These are phyloP conservation scores for Gobio gobio DNA, from an alignment of 2,113 vertebrate genomes.

Conservation along the genomic window DNA sequence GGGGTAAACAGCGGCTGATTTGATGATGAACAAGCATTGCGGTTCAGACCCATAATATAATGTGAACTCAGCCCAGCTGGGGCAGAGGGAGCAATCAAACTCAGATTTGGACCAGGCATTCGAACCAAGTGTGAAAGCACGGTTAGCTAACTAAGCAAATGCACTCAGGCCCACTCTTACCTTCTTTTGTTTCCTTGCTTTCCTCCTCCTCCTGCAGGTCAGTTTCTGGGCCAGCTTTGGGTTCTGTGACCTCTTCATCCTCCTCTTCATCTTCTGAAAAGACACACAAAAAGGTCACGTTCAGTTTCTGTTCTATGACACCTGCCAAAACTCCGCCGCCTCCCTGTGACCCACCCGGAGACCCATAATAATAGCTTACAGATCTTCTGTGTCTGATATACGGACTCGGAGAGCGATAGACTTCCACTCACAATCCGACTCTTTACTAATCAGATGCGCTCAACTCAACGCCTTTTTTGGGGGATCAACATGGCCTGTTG, in stretches of 20 bases:
- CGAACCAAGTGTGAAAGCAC: too few species aligned
- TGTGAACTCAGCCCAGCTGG: too few species aligned
- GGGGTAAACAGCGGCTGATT: too few species aligned
- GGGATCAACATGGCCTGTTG: constrained; percentile 46
- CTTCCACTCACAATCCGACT: constrained; percentile 20
- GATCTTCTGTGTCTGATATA: constrained; percentile 38
- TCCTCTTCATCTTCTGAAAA: constrained; percentile 93
- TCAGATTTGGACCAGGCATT: too few species aligned
- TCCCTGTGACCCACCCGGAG: constrained; percentile 23
- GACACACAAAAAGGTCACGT: constrained; percentile 53
- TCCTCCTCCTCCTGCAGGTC: constrained; percentile 88
- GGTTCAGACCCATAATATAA: too few species aligned
- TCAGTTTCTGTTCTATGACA: constrained; percentile 18
- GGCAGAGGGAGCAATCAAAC: too few species aligned
- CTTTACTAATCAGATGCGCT: constrained; percentile 32
- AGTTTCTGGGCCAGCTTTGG: constrained; percentile 82
- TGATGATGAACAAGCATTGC: too few species aligned
- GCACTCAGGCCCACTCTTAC: constrained; percentile 67
- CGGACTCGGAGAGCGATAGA: too few species aligned
- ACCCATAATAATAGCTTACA: constrained; percentile 55
- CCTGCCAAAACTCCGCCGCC: constrained; percentile 33
- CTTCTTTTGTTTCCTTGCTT: constrained; percentile 88
- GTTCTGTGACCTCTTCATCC: constrained; percentile 89
- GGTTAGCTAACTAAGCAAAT: not conserved
- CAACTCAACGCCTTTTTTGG: constrained; percentile 35